These are phyloP conservation scores for Myotis myotis DNA, from an alignment of 2,797 vertebrate genomes.

Conservation along the genomic window DNA sequence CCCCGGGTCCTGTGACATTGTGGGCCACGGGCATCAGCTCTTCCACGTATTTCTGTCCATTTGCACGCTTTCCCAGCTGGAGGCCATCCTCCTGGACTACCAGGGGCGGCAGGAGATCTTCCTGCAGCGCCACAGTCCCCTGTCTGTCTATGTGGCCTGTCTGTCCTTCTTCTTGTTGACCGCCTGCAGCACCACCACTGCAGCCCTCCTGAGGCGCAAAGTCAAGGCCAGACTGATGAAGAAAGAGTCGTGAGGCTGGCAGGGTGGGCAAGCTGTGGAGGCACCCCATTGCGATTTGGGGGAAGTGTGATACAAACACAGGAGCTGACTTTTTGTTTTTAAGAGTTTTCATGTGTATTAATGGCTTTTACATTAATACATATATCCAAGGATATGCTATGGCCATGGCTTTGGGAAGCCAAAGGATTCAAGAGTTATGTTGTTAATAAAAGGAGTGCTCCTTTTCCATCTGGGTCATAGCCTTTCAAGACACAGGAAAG, in stretches of 20 bases:
- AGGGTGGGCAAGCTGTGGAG: neutral
- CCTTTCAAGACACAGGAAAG: neutral
- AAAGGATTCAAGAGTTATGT: slow-evolving; percentile 23
- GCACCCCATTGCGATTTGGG: neutral
- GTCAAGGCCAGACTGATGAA: slow-evolving; percentile 84
- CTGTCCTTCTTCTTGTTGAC: slow-evolving; percentile 87
- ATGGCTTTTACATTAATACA: slow-evolving; percentile 33
- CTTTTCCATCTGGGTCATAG: neutral
- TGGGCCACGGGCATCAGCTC: slow-evolving; percentile 94
- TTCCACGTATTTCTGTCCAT: slow-evolving; percentile 92
- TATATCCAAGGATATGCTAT: slow-evolving; percentile 35
- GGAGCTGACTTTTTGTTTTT: slow-evolving; percentile 25
- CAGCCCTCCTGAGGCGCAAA: slow-evolving; percentile 83
- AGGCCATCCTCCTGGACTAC: slow-evolving; percentile 92
- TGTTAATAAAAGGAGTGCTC: neutral
- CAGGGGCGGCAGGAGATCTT: slow-evolving; percentile 84
- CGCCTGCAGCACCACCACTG: slow-evolving; percentile 86
- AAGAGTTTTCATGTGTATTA: neutral
- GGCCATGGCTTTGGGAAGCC: neutral
- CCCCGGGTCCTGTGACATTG: slow-evolving; percentile 91
- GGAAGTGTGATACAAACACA: slow-evolving; percentile 50
- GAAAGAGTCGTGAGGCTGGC: slow-evolving; percentile 82
- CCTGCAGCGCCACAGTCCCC: slow-evolving; percentile 85
- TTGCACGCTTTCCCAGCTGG: slow-evolving; percentile 92
- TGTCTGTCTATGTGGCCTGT: slow-evolving; percentile 85